These are phyloP conservation scores for Masticophis lateralis DNA, from an alignment of 2,797 vertebrate genomes.

Conservation along the genomic window DNA sequence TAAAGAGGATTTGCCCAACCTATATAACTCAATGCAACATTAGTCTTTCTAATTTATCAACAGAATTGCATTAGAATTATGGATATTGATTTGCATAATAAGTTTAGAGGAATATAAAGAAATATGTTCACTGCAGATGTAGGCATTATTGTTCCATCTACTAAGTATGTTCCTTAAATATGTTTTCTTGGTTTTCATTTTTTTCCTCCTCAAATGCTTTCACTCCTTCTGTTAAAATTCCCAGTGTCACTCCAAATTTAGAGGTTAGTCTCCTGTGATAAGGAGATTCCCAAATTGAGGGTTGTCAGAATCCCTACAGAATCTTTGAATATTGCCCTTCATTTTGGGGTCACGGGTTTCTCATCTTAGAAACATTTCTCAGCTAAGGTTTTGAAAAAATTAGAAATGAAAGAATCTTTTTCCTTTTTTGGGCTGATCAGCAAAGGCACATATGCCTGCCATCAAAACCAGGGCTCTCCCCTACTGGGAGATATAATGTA, in stretches of 20 bases:
- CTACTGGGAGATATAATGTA: neutral
- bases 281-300: neutral
- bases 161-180: neutral
- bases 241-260: conserved; percentile 30
- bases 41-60: neutral
- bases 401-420: neutral
- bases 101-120: neutral
- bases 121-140: neutral
- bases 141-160: neutral
- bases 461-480: neutral
- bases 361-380: conserved; percentile 10
- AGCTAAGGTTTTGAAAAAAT: neutral
- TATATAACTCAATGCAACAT: neutral
- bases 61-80: neutral
- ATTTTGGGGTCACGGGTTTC: conserved; percentile 11
- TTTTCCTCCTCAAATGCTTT: neutral
- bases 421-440: conserved; percentile 12
- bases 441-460: neutral
- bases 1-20: neutral
- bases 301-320: neutral
- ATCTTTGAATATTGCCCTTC: conserved; percentile 16
- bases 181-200: neutral
- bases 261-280: neutral
- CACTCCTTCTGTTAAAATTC: neutral
- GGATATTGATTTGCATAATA: neutral